Evolutionary conservation across 2,797 vertebrate genomes (phyloP), one percentile per base, ranked within the genome.

Genomic region (Melanotaenia boesemani): DNA sequence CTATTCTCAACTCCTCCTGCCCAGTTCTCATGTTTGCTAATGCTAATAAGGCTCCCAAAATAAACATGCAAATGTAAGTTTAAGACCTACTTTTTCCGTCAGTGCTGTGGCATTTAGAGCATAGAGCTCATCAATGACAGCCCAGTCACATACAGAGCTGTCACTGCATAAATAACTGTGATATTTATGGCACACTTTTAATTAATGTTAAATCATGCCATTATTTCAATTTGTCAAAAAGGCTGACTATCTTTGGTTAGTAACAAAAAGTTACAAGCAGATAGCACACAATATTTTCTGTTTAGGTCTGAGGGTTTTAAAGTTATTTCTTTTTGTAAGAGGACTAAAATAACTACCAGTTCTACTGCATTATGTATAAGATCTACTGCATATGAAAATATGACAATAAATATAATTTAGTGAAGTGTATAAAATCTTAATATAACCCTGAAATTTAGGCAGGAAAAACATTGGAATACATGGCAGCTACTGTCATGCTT

Each of bases 51-150:
- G 63, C 70, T 83, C 85, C 82, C 54, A 83, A 91, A 90, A 91
- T 92, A 90, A 89, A 89, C 84, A 92, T 91, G 87, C 82, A 87
- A 90, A 92, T 91, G 76, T 73, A 66, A 86, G 70, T 90, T 85
- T 84, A 86, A 87, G 89, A 86, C 86, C 81, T 88, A 87, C 74
- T 92, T 90, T 77, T 54, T 80, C 88, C 82, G 86, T 74, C 80
- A 86, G 68, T 57, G 13, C 46, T 48, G 6, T 48, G 46, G 46
- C 46, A 48, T 32, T 59, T 59, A 22, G 22, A 7, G 50, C 41
- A 65, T 22, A 2, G 55, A 37, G 20, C 32, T 76, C 5, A 34
- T 30, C 15, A 69, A 52, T 30, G 28, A 76, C 28, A 7, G n/a
- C 44, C 37, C 58, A 50, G 11, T 28, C 54, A 72, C 59, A 60